Evolutionary conservation across 2,797 vertebrate species (phyloP).

Genomic region (Pachyuromys duprasi): DNA sequence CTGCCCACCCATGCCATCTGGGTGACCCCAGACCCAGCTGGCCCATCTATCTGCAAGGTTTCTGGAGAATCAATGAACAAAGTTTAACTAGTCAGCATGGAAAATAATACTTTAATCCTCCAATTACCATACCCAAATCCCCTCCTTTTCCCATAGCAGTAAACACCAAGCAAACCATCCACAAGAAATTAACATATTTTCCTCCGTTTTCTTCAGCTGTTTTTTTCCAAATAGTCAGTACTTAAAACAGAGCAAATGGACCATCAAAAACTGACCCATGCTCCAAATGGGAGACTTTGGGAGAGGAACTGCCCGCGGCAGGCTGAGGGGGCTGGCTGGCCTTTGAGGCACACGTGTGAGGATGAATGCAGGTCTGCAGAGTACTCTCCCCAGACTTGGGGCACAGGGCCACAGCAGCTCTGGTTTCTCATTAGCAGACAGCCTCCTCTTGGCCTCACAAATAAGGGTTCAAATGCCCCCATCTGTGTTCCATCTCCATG

Average conservation of each 20-base stretch:
- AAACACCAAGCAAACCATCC: conserved; percentile 84
- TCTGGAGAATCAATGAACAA: conserved; percentile 46
- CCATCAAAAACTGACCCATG: conserved; percentile 93
- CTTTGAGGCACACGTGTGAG: conserved; percentile 23
- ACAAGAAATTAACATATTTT: conserved; percentile 90
- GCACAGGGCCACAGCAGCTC: neutral
- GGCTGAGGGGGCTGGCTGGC: conserved; percentile 85
- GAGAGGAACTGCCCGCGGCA: conserved; percentile 89
- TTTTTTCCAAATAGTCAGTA: conserved; percentile 86
- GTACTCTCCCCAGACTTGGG: neutral
- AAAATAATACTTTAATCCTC: conserved; percentile 80
- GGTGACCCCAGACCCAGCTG: neutral
- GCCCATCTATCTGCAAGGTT: neutral
- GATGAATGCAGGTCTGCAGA: neutral
- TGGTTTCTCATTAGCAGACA: conserved; percentile 79
- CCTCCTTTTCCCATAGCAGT: conserved; percentile 74
- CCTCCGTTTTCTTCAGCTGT: conserved; percentile 85
- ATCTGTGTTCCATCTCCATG: neutral
- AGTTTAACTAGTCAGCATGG: conserved; percentile 72
- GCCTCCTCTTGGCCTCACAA: neutral
- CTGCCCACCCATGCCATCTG: neutral
- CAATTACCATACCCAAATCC: conserved; percentile 76
- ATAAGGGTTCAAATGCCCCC: neutral
- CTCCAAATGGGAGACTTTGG: conserved; percentile 87
- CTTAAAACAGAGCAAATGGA: conserved; percentile 93